These are phyloP conservation scores for Euzophera pinguis DNA, from an alignment of 2,888 invertebrate genomes.

Conservation along the genomic window DNA sequence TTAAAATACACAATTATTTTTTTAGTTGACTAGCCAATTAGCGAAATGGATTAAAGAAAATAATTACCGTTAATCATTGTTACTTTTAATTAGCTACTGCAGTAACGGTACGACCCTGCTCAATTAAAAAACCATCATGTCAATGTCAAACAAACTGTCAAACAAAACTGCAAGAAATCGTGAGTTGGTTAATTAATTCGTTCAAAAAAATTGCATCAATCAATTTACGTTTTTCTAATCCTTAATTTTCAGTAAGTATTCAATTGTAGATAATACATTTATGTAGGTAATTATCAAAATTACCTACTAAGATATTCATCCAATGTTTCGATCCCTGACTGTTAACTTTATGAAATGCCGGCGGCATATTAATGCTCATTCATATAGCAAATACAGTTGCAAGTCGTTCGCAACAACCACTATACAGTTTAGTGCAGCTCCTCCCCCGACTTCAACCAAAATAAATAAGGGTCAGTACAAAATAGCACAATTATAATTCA, in stretches of 20 bases:
- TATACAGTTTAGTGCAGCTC: constrained; percentile 32
- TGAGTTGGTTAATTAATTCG: not conserved
- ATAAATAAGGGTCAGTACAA: constrained; percentile 65
- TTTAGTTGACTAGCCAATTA: too few species aligned
- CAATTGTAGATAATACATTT: constrained; percentile 5
- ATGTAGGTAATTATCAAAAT: constrained; percentile 17
- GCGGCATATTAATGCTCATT: constrained; percentile 62
- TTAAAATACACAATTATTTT: too few species aligned
- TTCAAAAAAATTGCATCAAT: too few species aligned
- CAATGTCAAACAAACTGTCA: too few species aligned
- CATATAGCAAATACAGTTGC: constrained; percentile 55
- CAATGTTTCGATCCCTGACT: constrained; percentile 68
- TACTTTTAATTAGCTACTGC: too few species aligned
- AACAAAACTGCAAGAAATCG: too few species aligned
- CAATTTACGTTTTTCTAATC: not conserved
- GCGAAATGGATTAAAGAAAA: too few species aligned
- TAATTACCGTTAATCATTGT: too few species aligned
- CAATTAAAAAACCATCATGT: too few species aligned
- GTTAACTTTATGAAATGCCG: constrained; percentile 69
- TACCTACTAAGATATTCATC: constrained; percentile 23
- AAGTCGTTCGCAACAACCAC: constrained; percentile 38
- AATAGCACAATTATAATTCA: constrained; percentile 1
- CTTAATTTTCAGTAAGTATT: constrained; percentile 23
- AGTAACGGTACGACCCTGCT: too few species aligned
- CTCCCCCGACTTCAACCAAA: constrained; percentile 34